Evolutionary conservation across 2,113 vertebrate species (phyloP).

Genomic region (Drymodes brunneopygia): DNA sequence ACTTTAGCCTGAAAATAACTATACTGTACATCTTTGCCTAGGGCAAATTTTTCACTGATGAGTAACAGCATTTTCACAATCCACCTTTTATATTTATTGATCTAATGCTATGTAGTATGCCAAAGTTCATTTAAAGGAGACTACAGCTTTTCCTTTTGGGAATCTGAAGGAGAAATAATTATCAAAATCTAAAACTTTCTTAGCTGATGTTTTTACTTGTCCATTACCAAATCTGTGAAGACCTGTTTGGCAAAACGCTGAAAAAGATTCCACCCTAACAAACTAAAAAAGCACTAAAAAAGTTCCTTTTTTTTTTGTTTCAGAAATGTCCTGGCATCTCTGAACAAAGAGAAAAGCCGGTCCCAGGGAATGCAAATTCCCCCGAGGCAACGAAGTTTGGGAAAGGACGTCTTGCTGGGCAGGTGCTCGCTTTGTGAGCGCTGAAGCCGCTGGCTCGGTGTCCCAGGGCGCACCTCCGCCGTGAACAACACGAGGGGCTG

Average conservation of each 20-base stretch:
- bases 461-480: fast-evolving
- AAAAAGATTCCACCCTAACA: neutral
- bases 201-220: neutral
- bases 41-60: constrained; percentile 74
- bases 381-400: neutral
- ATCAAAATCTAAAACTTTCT: neutral
- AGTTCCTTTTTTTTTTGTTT: neutral
- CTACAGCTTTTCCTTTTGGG: neutral
- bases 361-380: neutral
- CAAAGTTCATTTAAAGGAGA: constrained; percentile 77
- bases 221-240: neutral
- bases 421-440: fast-evolving
- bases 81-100: constrained; percentile 68
- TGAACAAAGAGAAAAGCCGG: neutral
- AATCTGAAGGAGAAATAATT: neutral
- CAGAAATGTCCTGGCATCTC: neutral
- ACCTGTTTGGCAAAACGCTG: neutral
- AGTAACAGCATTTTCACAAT: constrained; percentile 76
- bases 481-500: fast-evolving
- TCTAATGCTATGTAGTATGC: constrained; percentile 48
- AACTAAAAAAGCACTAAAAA: neutral
- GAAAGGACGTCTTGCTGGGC: fast-evolving
- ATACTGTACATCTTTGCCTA: constrained; percentile 51
- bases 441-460: fast-evolving
- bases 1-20: constrained; percentile 47